phyloP scores from a whole-genome alignment of 2,797 vertebrate genomes.

The Chaetophractus vellerosus region DNA sequence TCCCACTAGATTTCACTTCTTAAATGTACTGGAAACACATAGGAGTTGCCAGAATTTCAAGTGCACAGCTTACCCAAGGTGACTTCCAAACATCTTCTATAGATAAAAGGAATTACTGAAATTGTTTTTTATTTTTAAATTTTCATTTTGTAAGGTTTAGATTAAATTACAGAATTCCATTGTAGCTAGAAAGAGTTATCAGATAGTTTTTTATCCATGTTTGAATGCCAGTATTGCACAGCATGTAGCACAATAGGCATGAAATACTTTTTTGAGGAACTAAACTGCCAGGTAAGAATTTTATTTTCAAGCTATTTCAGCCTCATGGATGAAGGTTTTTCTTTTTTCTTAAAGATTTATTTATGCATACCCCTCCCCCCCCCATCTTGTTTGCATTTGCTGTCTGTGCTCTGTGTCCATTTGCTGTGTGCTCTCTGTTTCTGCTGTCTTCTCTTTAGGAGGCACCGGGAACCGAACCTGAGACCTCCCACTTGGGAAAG shows the following conservation, averaged over 20 bases:
- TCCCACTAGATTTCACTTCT: neutral
- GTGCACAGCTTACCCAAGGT: neutral
- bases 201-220: neutral
- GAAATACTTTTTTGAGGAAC: constrained; percentile 11
- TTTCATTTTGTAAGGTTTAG: constrained; percentile 54
- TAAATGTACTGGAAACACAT: constrained; percentile 43
- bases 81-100: constrained; percentile 55
- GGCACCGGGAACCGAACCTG: too few species aligned
- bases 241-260: neutral
- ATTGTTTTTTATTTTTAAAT: constrained; percentile 60
- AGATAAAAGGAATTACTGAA: constrained; percentile 63
- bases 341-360: too few species aligned
- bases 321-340: neutral
- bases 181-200: constrained; percentile 44
- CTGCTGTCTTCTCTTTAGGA: too few species aligned
- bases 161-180: constrained; percentile 66
- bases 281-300: constrained; percentile 55
- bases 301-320: neutral
- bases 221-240: neutral
- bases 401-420: too few species aligned
- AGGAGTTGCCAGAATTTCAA: constrained; percentile 18
- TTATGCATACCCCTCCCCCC: too few species aligned
- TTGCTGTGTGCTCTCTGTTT: too few species aligned
- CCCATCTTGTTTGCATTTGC: too few species aligned
- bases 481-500: too few species aligned